Conservation (phyloP, 2,113 vertebrate species). For the Lycaon pictus region DNA sequence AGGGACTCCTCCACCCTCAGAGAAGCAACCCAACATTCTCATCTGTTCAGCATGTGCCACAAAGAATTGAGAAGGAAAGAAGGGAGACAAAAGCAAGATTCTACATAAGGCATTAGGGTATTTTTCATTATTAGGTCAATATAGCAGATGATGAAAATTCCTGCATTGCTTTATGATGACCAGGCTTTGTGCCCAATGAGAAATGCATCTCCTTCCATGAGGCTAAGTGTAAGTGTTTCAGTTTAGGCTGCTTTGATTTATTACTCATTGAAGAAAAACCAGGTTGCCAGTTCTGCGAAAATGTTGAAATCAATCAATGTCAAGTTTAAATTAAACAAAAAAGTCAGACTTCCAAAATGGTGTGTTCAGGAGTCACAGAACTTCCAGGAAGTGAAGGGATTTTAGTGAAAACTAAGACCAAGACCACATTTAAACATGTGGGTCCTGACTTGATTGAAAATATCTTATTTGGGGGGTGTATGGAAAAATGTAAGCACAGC, state of each 20-base stretch:
- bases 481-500: not conserved
- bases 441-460: not conserved
- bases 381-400: not conserved
- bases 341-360: not conserved
- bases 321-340: not conserved
- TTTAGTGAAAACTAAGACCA: not conserved
- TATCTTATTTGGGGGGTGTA: not conserved
- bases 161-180: not conserved
- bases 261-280: not conserved
- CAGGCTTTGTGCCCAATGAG: too few relatives aligned
- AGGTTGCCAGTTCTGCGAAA: not conserved
- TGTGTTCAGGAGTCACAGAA: not conserved
- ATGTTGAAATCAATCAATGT: not conserved
- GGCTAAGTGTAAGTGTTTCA: not conserved
- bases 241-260: not conserved
- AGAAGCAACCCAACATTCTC: not conserved
- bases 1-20: not conserved
- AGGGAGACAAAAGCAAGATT: not conserved
- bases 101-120: not conserved
- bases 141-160: not conserved
- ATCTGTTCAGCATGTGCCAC: rapidly evolving
- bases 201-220: not conserved
- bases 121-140: not conserved
- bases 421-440: not conserved
- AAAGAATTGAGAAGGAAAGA: not conserved